Conservation (phyloP, 2,113 vertebrate genomes). For the Alligator sinensis region DNA sequence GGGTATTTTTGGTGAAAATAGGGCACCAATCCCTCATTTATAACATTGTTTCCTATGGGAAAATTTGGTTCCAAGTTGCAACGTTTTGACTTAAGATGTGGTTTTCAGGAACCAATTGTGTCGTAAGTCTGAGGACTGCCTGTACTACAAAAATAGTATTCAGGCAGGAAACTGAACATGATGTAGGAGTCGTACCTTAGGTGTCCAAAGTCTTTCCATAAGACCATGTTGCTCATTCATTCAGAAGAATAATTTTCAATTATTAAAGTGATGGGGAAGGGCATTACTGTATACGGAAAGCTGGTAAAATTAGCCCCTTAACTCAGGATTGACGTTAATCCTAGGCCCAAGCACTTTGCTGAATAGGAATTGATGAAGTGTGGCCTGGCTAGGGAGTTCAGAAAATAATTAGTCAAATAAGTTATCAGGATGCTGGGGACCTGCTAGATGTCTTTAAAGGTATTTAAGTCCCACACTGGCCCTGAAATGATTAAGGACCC, state of each 20-base stretch:
- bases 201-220: neutral
- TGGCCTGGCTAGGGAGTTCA: neutral
- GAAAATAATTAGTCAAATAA: neutral
- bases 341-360: neutral
- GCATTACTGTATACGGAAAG: too few species aligned
- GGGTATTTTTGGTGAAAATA: too few species aligned
- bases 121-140: too few species aligned
- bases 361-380: neutral
- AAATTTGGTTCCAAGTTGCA: too few species aligned
- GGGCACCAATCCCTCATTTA: too few species aligned
- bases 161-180: neutral
- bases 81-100: neutral
- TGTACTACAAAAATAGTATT: neutral
- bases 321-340: neutral
- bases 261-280: neutral
- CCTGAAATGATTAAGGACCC: neutral
- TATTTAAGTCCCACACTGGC: too few species aligned
- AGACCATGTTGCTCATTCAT: neutral
- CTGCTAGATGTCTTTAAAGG: neutral
- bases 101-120: neutral
- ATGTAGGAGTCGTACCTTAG: neutral
- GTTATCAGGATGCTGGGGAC: too few species aligned
- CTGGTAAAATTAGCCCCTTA: neutral
- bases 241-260: neutral
- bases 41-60: too few species aligned